Evolutionary conservation across 2,888 invertebrate species (phyloP).

Genomic region (Cryptosula pallasiana): DNA sequence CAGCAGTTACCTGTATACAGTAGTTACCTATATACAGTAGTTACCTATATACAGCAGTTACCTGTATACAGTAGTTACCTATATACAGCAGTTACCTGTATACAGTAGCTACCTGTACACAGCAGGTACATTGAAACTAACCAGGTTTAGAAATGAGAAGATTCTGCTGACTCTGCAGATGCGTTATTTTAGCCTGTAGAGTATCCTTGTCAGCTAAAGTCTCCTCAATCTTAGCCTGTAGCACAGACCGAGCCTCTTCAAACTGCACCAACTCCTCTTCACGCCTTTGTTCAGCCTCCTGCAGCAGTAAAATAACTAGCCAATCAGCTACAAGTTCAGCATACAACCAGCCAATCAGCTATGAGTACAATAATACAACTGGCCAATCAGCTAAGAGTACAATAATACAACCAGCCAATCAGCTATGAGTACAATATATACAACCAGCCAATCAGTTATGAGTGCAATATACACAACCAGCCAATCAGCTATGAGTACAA

Average conservation of each 20-base stretch:
- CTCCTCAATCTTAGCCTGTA: constrained; percentile 6
- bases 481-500: no score
- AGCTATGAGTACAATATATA: no score
- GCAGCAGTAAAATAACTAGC: not conserved
- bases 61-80: not conserved
- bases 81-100: not conserved
- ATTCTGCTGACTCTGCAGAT: not conserved
- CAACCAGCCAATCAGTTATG: no score
- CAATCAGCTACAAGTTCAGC: no score
- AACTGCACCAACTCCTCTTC: not conserved
- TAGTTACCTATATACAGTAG: not conserved
- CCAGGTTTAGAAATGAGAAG: constrained; percentile 5
- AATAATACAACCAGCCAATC: no score
- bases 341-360: no score
- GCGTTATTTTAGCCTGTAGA: not conserved
- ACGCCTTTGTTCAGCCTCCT: not conserved
- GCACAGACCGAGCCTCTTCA: not conserved
- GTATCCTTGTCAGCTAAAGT: constrained; percentile 15
- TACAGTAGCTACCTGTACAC: not conserved
- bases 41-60: not conserved
- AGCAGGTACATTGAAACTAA: no score
- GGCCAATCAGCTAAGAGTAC: no score
- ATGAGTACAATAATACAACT: no score
- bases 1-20: not conserved
- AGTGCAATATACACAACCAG: no score